phyloP scores from a whole-genome alignment of 2,888 invertebrate species.

The Drosophila pseudotakahashii region DNA sequence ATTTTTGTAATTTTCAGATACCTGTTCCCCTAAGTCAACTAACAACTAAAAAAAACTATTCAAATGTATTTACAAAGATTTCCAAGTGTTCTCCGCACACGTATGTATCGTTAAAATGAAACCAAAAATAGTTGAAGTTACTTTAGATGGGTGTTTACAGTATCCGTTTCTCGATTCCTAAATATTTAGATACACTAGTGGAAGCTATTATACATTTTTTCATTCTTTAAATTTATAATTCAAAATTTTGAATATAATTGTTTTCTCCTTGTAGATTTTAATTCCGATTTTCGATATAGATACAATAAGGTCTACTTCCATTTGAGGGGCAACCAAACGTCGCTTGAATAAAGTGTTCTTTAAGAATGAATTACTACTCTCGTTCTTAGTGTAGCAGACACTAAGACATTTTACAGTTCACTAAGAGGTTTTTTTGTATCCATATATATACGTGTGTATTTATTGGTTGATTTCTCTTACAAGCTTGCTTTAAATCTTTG shows the following conservation, averaged over 20 bases:
- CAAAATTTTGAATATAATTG: conserved; percentile 18
- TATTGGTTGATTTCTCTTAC: conserved; percentile 40
- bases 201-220: conserved; percentile 32
- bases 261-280: conserved; percentile 2
- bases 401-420: conserved; percentile 25
- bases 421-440: conserved; percentile 10
- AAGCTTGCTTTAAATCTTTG: conserved; percentile 20
- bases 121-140: conserved; percentile 42
- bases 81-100: conserved; percentile 9
- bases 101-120: conserved; percentile 26
- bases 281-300: conserved; percentile 11
- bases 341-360: not conserved
- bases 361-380: conserved; percentile 9
- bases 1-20: conserved; percentile 51
- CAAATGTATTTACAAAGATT: conserved; percentile 42
- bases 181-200: conserved; percentile 33
- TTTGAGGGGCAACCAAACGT: not conserved
- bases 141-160: conserved; percentile 34
- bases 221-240: conserved; percentile 1
- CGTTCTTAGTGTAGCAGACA: not conserved
- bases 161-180: conserved; percentile 16
- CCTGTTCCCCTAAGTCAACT: conserved; percentile 14
- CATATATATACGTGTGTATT: conserved; percentile 34
- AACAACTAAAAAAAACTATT: conserved; percentile 37
- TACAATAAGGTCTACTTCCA: not conserved